Evolutionary conservation across 2,113 vertebrate genomes (phyloP).

Genomic region (Odontophorus gujanensis): DNA sequence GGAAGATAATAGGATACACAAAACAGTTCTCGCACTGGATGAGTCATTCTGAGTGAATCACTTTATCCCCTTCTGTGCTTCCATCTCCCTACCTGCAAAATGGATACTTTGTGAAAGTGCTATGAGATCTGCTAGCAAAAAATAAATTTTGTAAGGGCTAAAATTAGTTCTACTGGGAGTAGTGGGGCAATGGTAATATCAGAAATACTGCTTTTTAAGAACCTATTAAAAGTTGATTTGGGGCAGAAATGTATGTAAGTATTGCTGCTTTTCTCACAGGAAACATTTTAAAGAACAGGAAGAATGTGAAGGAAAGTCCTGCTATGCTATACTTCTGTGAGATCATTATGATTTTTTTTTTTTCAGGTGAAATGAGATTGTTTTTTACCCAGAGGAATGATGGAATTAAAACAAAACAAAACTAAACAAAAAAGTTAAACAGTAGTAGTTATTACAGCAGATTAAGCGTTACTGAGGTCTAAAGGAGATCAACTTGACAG

Average conservation of each 20-base stretch:
- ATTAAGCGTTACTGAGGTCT: neutral
- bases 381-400: neutral
- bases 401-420: too few species aligned
- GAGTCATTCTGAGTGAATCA: neutral
- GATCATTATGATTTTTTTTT: neutral
- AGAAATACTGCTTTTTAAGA: neutral
- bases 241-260: neutral
- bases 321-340: fast-evolving
- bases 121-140: neutral
- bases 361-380: neutral
- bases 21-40: neutral
- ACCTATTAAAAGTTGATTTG: neutral
- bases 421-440: neutral
- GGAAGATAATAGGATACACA: neutral
- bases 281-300: neutral
- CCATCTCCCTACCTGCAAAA: neutral
- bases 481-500: neutral
- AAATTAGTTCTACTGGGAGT: neutral
- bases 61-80: neutral
- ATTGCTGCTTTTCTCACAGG: neutral
- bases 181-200: neutral
- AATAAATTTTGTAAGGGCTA: fast-evolving
- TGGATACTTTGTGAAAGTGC: neutral
- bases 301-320: neutral
- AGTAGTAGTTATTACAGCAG: neutral